Evolutionary conservation across 1,140 invertebrate species (phyloP).

Genomic region (Bombus cullumanus): DNA sequence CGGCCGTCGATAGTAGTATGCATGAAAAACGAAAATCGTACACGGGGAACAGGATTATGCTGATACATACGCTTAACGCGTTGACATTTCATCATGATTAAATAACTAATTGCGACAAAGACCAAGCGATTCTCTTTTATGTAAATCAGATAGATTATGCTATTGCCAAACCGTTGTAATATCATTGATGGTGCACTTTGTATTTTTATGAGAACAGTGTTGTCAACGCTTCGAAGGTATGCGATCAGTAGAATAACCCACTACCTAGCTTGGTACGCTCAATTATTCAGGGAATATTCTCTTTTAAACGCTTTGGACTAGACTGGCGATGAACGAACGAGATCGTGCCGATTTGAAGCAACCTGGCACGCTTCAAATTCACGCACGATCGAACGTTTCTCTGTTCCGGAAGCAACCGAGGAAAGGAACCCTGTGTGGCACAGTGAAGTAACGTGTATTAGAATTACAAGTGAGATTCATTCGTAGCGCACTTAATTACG

Average conservation of each 20-base stretch:
- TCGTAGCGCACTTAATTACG: constrained; percentile 3
- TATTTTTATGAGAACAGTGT: not conserved
- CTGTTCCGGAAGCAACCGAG: constrained; percentile 29
- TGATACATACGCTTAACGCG: not conserved
- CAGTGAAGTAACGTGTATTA: constrained; percentile 34
- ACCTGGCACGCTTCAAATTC: constrained; percentile 11
- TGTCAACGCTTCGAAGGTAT: not conserved
- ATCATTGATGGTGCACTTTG: not conserved
- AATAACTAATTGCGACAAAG: not conserved
- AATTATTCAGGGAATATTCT: constrained; percentile 44
- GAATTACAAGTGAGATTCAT: constrained; percentile 47
- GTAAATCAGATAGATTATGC: not conserved
- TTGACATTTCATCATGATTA: not conserved
- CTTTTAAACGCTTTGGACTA: constrained; percentile 48
- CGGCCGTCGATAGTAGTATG: constrained; percentile 25
- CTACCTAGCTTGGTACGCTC: constrained; percentile 3
- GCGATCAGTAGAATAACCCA: not conserved
- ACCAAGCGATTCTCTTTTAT: not conserved
- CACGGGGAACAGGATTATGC: constrained; percentile 7
- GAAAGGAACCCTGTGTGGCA: constrained; percentile 39
- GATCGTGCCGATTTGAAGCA: constrained; percentile 1
- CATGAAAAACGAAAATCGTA: constrained; percentile 14
- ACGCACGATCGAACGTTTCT: not conserved
- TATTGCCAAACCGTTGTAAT: not conserved
- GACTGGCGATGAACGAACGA: constrained; percentile 23